Base-by-base conservation (phyloP, 2,888 invertebrate species). In the Caenorhabditis doughertyi region DNA sequence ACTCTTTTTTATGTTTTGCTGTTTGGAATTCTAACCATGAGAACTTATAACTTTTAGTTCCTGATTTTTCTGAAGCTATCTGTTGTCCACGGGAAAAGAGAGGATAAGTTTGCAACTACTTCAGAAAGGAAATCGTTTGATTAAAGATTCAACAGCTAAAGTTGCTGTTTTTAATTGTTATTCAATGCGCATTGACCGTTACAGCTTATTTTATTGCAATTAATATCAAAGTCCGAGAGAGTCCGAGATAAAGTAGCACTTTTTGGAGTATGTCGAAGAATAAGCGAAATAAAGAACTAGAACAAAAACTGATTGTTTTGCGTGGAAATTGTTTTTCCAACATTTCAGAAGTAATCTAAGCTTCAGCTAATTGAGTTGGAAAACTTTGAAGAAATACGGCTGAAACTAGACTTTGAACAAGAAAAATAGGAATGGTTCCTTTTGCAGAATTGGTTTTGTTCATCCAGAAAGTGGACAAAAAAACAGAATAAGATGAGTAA, bases 371-470 rank as follows among this genome's bases (percentile, higher is more conserved):
- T n/a, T n/a, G n/a, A n/a, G n/a, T n/a, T n/a, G n/a, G n/a, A 18
- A 47, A 47, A 47, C 39, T 39, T 16, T 47, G 18, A 18, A 18
- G 13, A 42, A 42, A 5, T 35, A 35, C 5, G 9, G 7, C 42
- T 3, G 42, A 42, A 47, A 7, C 18, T 47, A 13, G 44, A 47
- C 18, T 18, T 47, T n/a, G 18, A 47, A 18, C 7, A 47, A 65
- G 3, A 56, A 39, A 39, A 39, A 21, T 11, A 25, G 8, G 23
- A 47, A 56, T 42, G 55, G 44, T 47, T 47, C 44, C 44, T 56
- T 7, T 58, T 71, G 71, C 71, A 71, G 23, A 72, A 62, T 53
- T 72, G 49, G 62, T 67, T 67, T 56, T 35, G 62, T 62, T 51
- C 27, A 35, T 27, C 53, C 11, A 16, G n/a, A 16, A 9, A 9